Evolutionary conservation across 1,140 invertebrate species (phyloP), one percentile per base, ranked within the genome.

Genomic region (Drosophila murphyi): DNA sequence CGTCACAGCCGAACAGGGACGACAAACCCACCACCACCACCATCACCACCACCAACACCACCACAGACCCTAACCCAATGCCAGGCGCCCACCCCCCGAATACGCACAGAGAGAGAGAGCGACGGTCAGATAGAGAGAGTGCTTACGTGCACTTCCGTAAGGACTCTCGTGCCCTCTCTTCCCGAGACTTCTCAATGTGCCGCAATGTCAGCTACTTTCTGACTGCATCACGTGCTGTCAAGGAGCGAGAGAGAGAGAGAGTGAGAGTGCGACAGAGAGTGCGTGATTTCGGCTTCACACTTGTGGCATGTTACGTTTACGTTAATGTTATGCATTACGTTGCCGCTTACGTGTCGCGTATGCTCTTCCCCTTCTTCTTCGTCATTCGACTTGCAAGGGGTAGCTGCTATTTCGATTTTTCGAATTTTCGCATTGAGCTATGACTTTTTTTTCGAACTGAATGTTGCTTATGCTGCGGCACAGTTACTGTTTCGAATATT

Each of bases 221-320:
- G 56, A 65, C 73, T 65, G 37, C 64, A 81, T 80, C 82, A 86
- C 82, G 82, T 85, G 82, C 82, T 75, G 81, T 71, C 70, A 83
- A 76, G 62, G 76, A 31, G 32, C 43, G 31, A 48, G 29, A 77
- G 34, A 50, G 7, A 50, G 7, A 54, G 32, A 52, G 56, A 70
- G 12, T 12, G 56, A 64, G 41, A 52, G 63, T 59, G 12, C 20
- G 20, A 20, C 20, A 37, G 10, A 10, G 41, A 28, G 50, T 37
- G 54, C 76, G 45, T 72, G 80, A 8, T 63, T 12, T 29, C 47
- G 37, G 37, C 29, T 56, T 86, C 80, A 87, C 82, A 87, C 82
- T 87, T 87, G 82, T 87, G 80, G 82, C 82, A 77, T 87, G 55
- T 73, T 82, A n/a, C n/a, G 39, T n/a, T 43, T 4, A 77, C 74